Conservation (phyloP, 2,888 invertebrate species). For the Nymphalis c-album region DNA sequence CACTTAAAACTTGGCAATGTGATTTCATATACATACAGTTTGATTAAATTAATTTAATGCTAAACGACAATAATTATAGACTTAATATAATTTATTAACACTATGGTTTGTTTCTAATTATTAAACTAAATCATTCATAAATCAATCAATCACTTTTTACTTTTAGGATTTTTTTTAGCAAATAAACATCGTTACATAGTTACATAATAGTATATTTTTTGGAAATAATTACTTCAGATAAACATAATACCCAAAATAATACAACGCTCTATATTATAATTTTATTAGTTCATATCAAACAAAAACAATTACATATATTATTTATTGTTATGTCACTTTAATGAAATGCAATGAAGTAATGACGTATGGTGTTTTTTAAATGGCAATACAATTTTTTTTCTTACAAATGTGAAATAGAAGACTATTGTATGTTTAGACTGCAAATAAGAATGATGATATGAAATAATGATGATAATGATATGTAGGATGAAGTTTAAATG, state of each 20-base stretch:
- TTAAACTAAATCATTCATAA: neutral
- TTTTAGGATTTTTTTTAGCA: no score
- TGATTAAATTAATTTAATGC: neutral
- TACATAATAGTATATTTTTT: no score
- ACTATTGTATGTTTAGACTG: neutral
- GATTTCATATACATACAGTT: neutral
- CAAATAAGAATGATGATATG: neutral
- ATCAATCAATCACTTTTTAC: no score
- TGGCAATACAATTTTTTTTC: no score
- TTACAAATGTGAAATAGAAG: no score
- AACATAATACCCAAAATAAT: neutral
- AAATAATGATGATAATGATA: neutral
- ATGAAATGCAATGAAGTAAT: neutral
- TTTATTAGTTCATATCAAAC: conserved; percentile 3
- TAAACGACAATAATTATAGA: neutral
- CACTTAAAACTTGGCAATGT: neutral
- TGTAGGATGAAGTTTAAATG: neutral
- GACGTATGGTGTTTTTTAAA: no score
- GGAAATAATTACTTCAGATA: no score
- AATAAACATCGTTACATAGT: no score
- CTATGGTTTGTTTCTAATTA: neutral
- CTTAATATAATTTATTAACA: neutral
- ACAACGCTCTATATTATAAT: neutral
- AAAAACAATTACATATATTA: conserved; percentile 1
- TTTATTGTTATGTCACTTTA: neutral